These are phyloP conservation scores for Ips nitidus DNA, from an alignment of 1,140 invertebrate genomes.

Conservation along the genomic window DNA sequence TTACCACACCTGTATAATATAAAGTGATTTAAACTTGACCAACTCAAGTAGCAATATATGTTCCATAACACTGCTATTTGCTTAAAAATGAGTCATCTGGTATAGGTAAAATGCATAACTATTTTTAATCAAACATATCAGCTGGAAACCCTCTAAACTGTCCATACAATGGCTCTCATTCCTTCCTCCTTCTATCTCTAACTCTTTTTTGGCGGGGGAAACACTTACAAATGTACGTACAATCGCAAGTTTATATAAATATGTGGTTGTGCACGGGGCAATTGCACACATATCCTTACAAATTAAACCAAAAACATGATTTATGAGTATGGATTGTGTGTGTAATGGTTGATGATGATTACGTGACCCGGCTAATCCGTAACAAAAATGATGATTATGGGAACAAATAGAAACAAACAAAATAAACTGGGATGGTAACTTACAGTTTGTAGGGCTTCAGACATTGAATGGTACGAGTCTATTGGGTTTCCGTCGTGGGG, in stretches of 20 bases:
- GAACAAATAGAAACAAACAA: too few relatives aligned
- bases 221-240: neutral
- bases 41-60: too few relatives aligned
- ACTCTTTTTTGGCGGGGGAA: neutral
- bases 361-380: neutral
- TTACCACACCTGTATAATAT: too few relatives aligned
- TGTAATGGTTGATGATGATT: neutral
- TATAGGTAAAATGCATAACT: too few relatives aligned
- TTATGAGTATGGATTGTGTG: slow-evolving; percentile 4
- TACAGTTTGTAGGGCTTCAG: slow-evolving; percentile 54
- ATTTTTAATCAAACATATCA: too few relatives aligned
- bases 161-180: slow-evolving; percentile 1
- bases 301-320: slow-evolving; percentile 15
- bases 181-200: slow-evolving; percentile 36
- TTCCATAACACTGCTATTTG: too few relatives aligned
- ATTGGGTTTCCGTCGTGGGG: slow-evolving; percentile 46
- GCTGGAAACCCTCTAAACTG: too few relatives aligned
- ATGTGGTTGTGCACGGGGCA: slow-evolving; percentile 13
- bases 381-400: too few relatives aligned
- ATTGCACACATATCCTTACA: slow-evolving; percentile 39
- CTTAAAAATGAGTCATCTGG: too few relatives aligned
- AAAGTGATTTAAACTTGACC: too few relatives aligned
- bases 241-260: too few relatives aligned
- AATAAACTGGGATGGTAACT: slow-evolving; percentile 40
- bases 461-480: slow-evolving; percentile 52